A percentile compares a stretch with the other conserved stretches of the same genome.
phyloP scores from a whole-genome alignment of 2,113 vertebrate genomes.

The Microcebus lehilahytsara region DNA sequence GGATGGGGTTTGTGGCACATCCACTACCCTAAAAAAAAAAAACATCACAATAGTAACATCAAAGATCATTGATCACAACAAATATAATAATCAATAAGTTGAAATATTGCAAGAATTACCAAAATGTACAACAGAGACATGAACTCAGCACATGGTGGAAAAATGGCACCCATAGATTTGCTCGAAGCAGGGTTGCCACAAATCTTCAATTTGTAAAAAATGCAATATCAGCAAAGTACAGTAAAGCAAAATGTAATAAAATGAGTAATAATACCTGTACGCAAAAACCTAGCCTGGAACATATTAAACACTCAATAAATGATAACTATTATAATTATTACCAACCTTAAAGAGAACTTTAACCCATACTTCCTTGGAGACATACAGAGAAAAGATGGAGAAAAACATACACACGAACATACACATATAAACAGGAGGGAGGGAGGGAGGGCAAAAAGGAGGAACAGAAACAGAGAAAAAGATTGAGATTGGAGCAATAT shows the following conservation, averaged over 20 bases:
- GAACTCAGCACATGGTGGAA: background rate
- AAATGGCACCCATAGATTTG: background rate
- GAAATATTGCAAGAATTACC: background rate
- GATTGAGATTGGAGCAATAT: background rate
- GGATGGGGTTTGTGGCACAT: background rate
- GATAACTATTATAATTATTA: background rate
- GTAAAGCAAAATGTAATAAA: background rate
- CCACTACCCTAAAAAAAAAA: background rate
- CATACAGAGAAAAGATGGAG: background rate
- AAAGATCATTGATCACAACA: background rate
- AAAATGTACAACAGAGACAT: background rate
- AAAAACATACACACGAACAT: background rate
- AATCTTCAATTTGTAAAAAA: background rate
- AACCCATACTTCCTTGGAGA: constrained; percentile 2
- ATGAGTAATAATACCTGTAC: background rate
- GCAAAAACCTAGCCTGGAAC: background rate
- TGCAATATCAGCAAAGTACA: background rate
- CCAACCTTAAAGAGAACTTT: background rate
- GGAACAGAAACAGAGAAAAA: background rate
- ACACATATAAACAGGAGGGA: background rate
- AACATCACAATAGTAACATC: background rate
- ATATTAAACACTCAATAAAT: background rate
- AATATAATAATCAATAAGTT: background rate
- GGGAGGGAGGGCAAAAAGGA: background rate
- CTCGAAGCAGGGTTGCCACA: background rate